phyloP scores from a whole-genome alignment of 1,140 invertebrate genomes.

The Oncopodura yosiiana region DNA sequence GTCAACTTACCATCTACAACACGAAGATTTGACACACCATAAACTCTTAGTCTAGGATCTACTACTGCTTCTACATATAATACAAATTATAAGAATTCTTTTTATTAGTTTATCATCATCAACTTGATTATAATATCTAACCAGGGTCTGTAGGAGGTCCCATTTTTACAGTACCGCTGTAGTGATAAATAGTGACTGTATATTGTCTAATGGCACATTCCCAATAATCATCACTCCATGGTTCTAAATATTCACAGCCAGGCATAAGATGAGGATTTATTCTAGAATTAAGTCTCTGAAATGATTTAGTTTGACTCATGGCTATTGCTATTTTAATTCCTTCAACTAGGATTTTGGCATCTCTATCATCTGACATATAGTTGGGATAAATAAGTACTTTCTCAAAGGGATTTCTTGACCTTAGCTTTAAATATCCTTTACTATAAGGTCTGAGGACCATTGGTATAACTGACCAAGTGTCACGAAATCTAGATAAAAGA shows the following conservation, averaged over 20 bases:
- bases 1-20: conserved; percentile 83
- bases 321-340: conserved; percentile 72
- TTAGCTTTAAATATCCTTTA: conserved; percentile 57
- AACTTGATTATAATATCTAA: too few relatives aligned
- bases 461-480: conserved; percentile 56
- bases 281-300: conserved; percentile 65
- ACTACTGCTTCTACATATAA: conserved; percentile 34
- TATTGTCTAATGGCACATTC: conserved; percentile 66
- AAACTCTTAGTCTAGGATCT: conserved; percentile 44
- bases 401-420: conserved; percentile 63
- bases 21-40: conserved; percentile 63
- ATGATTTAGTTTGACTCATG: conserved; percentile 64
- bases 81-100: conserved; percentile 41
- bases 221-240: conserved; percentile 74
- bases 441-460: conserved; percentile 67
- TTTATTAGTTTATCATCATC: too few relatives aligned
- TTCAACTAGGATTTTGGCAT: conserved; percentile 62
- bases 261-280: conserved; percentile 61
- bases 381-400: conserved; percentile 84
- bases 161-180: conserved; percentile 58
- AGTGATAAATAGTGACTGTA: conserved; percentile 75
- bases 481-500: too few relatives aligned
- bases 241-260: conserved; percentile 63
- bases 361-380: conserved; percentile 71
- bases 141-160: conserved; percentile 54